Conservation (phyloP, 2,888 invertebrate genomes). For the Ernsta delagoae region DNA sequence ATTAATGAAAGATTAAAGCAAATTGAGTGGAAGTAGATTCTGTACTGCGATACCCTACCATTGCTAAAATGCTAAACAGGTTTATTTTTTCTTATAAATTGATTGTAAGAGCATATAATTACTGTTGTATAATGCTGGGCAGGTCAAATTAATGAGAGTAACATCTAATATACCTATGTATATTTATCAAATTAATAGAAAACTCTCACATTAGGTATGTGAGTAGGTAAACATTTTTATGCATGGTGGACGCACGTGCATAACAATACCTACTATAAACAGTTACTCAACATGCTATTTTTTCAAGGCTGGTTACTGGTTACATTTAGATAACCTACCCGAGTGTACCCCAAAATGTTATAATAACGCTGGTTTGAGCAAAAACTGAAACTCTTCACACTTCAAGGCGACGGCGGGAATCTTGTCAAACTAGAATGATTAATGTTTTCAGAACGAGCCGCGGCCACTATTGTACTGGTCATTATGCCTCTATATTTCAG, state of each 20-base stretch:
- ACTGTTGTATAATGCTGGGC: no score
- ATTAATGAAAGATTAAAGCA: constrained; percentile 3
- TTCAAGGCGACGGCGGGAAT: constrained; percentile 2
- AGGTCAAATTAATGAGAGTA: no score
- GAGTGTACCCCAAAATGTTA: no score
- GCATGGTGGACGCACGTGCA: no score
- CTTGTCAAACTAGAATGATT: constrained; percentile 8
- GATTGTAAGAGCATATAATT: background rate
- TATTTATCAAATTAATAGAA: no score
- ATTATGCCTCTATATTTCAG: constrained; percentile 4
- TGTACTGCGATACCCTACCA: background rate
- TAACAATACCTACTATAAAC: no score
- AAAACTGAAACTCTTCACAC: constrained; percentile 3
- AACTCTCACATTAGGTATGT: no score
- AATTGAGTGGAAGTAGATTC: constrained; percentile 1
- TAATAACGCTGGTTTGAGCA: background rate
- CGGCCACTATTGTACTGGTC: constrained; percentile 3
- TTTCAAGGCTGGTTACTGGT: no score
- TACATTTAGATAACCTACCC: no score
- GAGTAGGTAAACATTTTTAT: no score
- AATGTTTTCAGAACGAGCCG: constrained; percentile 1
- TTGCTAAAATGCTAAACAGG: background rate
- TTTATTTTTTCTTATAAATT: background rate
- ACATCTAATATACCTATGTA: no score
- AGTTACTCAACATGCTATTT: no score